Conservation (phyloP, 2,797 vertebrate species). For the Syndactyla subalaris region DNA sequence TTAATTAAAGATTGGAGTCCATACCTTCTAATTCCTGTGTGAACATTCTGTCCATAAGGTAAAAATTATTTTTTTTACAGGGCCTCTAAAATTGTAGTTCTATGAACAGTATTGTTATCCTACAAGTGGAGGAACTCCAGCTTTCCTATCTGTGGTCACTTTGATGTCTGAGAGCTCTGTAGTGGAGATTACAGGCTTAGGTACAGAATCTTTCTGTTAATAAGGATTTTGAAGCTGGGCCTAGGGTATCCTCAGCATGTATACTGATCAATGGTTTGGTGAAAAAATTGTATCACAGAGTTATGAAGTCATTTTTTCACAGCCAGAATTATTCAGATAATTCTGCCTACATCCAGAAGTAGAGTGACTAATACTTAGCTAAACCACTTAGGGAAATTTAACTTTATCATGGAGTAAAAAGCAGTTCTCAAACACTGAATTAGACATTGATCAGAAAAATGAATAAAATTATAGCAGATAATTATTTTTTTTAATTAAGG, state of each 20-base stretch:
- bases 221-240: background rate
- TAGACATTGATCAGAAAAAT: background rate
- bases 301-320: background rate
- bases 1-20: background rate
- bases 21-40: background rate
- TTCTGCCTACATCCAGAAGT: background rate
- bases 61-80: background rate
- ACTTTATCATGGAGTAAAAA: background rate
- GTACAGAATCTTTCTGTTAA: background rate
- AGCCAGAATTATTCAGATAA: background rate
- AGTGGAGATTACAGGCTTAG: background rate
- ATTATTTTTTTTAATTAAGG: background rate
- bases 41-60: background rate
- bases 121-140: background rate
- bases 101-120: background rate
- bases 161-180: background rate
- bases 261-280: background rate
- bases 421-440: background rate
- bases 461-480: background rate
- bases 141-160: background rate
- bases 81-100: background rate
- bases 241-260: background rate
- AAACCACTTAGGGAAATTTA: background rate
- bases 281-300: background rate
- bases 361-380: background rate